These are phyloP conservation scores for Ciconia boyciana DNA, from an alignment of 2,113 vertebrate genomes.

Conservation along the genomic window DNA sequence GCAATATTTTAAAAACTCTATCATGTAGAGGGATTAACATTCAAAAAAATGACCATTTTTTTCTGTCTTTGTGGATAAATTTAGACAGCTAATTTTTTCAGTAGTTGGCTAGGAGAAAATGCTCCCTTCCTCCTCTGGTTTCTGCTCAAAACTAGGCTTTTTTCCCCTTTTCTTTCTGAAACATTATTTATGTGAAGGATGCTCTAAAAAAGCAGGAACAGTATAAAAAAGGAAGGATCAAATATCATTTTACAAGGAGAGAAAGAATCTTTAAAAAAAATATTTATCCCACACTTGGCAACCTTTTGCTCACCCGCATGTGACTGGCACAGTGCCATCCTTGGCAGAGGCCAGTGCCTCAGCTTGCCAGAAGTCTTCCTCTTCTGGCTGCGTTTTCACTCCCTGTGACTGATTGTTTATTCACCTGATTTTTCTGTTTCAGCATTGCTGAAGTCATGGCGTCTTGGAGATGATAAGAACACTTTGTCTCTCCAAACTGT, in stretches of 20 bases:
- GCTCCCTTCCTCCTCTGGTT: background rate
- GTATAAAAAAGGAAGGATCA: background rate
- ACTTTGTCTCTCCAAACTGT: background rate
- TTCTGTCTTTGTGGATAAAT: conserved; percentile 11
- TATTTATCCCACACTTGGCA: conserved; percentile 63
- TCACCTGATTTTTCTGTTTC: conserved; percentile 51
- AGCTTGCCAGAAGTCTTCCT: conserved; percentile 76
- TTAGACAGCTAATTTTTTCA: conserved; percentile 24
- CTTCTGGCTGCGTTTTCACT: background rate
- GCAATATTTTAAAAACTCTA: background rate
- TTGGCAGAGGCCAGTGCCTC: conserved; percentile 19
- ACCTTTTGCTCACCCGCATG: conserved; percentile 49
- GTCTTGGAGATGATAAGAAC: conserved; percentile 4
- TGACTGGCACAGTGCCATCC: conserved; percentile 56
- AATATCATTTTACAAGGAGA: conserved; percentile 29
- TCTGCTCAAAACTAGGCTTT: background rate
- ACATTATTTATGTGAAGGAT: background rate
- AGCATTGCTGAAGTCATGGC: background rate
- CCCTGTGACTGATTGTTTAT: conserved; percentile 30
- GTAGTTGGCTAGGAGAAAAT: background rate
- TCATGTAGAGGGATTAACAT: conserved; percentile 15
- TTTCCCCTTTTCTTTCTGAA: background rate
- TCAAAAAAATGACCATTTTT: background rate
- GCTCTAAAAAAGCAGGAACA: background rate
- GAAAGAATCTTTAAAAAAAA: conserved; percentile 38